Evolutionary conservation across 2,113 vertebrate genomes (phyloP), one percentile per base, ranked within the genome.

Genomic region (Edolisoma coerulescens): DNA sequence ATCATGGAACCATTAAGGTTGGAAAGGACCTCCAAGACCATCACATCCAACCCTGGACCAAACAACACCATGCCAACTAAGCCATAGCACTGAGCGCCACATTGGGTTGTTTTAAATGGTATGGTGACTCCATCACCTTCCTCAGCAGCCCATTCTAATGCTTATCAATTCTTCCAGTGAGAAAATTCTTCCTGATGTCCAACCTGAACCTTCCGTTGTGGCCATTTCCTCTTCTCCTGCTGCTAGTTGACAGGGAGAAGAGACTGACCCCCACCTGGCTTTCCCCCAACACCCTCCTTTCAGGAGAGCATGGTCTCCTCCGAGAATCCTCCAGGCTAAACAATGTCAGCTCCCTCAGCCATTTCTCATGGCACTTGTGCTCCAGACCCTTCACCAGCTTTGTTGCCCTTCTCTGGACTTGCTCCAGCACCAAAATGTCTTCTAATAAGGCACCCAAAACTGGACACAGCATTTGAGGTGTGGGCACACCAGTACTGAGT

Each of bases 401-500:
- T 7, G 1, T 2, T 53, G 22, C 4, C 2, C 3, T 70, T 53
- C 24, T 63, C 12, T 57, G 19, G 16, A 83, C 4, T 2, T 0
- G 0, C 24, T 68, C 3, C 23, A 71, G 26, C 9, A 64, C 7
- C 22, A 35, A 24, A 59, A 59, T 13, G 20, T 63, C 37, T 39
- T 79, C 27, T 14, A 42, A 11, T 42, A 47, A 64, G 26, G 22
- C 1, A 10, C 21, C 9, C 33, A 42, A 32, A 80, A 26, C 59
- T 33, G 44, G 5, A 19, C 35, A 20, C 22, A 28, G 15, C 10
- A 49, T 8, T 41, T 1, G 0, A 70, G 9, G 3, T 11, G 10
- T 0, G 0, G n/a, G 21, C 28, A 30, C 27, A 59, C 4, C 27
- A 33, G 7, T 14, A 16, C 32, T 0, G 0, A 26, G 5, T 23